Percentiles rank a stretch among this genome's conserved stretches.
Conservation (phyloP, 1,140 invertebrate genomes). For the Phocides pigmalion region DNA sequence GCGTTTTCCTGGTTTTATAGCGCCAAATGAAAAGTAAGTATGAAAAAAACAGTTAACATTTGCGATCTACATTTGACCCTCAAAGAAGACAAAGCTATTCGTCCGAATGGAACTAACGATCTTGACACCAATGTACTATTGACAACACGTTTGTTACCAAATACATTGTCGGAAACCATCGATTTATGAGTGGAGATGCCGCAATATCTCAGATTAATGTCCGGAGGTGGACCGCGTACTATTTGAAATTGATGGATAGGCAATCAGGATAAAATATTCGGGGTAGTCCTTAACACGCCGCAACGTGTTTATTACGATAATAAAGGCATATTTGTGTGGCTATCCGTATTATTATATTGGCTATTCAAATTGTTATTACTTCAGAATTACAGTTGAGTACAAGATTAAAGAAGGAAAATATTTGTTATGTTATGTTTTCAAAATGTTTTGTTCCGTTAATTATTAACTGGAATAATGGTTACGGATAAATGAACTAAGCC, state of each 20-base stretch:
- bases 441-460: too few species aligned
- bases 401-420: background rate
- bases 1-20: conserved; percentile 1
- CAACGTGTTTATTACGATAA: conserved; percentile 24
- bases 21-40: conserved; percentile 1
- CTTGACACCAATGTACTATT: conserved; percentile 64
- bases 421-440: background rate
- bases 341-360: too few species aligned
- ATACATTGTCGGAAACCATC: conserved; percentile 43
- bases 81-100: conserved; percentile 50
- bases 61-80: conserved; percentile 47
- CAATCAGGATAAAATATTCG: conserved; percentile 30
- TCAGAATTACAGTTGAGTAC: background rate
- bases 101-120: conserved; percentile 44
- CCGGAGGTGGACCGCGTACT: conserved; percentile 34
- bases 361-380: background rate
- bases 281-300: background rate
- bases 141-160: conserved; percentile 40
- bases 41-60: conserved; percentile 17
- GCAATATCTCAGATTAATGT: conserved; percentile 38
- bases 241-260: conserved; percentile 44
- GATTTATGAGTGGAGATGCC: conserved; percentile 46
- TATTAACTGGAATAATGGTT: background rate
- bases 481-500: background rate
- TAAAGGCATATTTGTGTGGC: background rate